Evolutionary conservation across 2,797 vertebrate genomes (phyloP), one percentile per base, ranked within the genome.

Genomic region (Tragelaphus oryx): DNA sequence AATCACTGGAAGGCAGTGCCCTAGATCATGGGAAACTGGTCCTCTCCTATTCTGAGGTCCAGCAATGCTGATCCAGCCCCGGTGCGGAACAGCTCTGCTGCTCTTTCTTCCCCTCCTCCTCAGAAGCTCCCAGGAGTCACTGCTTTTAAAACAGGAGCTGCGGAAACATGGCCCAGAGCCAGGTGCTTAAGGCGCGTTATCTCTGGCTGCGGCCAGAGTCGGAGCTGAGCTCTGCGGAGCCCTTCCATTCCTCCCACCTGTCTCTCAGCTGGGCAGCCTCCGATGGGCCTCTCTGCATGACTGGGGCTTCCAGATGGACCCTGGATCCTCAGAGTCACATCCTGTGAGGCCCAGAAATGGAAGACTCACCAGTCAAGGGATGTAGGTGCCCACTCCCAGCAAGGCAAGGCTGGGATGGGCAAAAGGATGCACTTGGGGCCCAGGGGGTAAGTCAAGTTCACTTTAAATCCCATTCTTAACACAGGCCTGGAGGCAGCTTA

Each of bases 101-200:
- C 48, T 17, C 68, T 12, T 46, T 24, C 78, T 16, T 28, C n/a
- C 26, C 59, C 13, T 54, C 57, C 11, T 75, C 22, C 84, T 86
- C 75, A 68, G 41, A 71, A 86, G 93, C 85, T 90, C 71, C 90
- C 82, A 90, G 95, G 91, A 97, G 87, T 57, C 52, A 46, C 80
- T 94, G 71, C 86, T 93, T 93, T 87, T 91, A 86, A 93, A 96
- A 94, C 92, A 92, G 96, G 90, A 95, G 94, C 93, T 79, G 62
- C 6, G 6, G 92, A 89, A 86, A 83, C 4, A 1, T 92, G 94
- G 96, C 92, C 8, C 52, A 11, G 44, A 44, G 92, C 97, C 95
- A 97, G 91, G 84, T 33, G 60, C 95, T 95, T 88, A 87, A 71
- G 16, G 8, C 78, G 54, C 74, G 89, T 89, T 91, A 87, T 94